Evolutionary conservation across 2,113 vertebrate genomes (phyloP).

Genomic region (Peromyscus polionotus): DNA sequence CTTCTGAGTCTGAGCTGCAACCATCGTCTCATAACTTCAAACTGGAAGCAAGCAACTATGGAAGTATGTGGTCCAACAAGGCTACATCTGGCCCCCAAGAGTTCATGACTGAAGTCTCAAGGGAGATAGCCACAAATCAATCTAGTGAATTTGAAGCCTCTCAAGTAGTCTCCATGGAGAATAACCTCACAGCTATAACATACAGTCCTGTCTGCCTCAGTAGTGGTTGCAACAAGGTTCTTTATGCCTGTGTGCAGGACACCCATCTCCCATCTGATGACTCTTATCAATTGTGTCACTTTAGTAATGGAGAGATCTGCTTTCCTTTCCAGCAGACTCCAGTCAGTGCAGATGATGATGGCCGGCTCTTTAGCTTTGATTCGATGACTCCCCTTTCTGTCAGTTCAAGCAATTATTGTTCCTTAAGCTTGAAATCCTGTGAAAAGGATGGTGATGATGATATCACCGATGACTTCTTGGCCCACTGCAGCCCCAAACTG

Average conservation of each 20-base stretch:
- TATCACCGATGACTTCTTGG: conserved; percentile 96
- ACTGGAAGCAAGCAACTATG: conserved; percentile 90
- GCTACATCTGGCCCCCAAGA: conserved; percentile 90
- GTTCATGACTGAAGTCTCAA: conserved; percentile 89
- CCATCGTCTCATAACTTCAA: conserved; percentile 95
- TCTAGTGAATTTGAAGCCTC: conserved; percentile 90
- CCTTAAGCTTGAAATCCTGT: conserved; percentile 97
- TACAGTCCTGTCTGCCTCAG: conserved; percentile 93
- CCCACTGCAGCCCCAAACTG: conserved; percentile 98
- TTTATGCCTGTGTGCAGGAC: conserved; percentile 95
- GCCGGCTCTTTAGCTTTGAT: conserved; percentile 98
- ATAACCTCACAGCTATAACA: conserved; percentile 90
- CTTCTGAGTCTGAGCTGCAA: conserved; percentile 96
- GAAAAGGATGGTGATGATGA: conserved; percentile 97
- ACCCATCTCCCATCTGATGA: conserved; percentile 93
- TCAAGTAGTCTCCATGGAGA: conserved; percentile 87
- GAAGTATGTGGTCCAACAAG: conserved; percentile 92
- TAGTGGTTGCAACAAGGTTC: conserved; percentile 90
- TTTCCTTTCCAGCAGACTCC: conserved; percentile 97
- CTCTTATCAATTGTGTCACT: conserved; percentile 96
- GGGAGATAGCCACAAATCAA: conserved; percentile 86
- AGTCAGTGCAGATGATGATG: conserved; percentile 95
- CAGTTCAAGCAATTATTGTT: conserved; percentile 97
- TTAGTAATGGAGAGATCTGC: conserved; percentile 93
- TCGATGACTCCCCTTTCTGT: conserved; percentile 97